phyloP scores from a whole-genome alignment of 2,888 invertebrate genomes.

The Eustalomyia histrio region DNA sequence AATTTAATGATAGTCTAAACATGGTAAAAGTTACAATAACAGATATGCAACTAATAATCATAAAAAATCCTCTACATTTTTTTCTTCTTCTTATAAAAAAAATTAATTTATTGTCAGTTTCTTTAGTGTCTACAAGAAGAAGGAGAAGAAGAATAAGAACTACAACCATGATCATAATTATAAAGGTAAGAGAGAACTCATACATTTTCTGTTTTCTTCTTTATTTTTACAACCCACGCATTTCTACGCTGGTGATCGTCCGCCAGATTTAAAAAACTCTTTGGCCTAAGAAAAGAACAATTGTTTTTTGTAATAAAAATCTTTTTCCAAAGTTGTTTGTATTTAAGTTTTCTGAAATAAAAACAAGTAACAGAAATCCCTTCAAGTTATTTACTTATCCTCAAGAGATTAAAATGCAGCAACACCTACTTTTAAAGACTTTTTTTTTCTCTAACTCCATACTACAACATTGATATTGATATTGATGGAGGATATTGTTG shows the following conservation, averaged over 20 bases:
- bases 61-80: constrained; percentile 23
- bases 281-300: constrained; percentile 22
- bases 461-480: neutral
- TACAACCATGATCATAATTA: constrained; percentile 46
- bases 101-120: constrained; percentile 18
- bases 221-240: constrained; percentile 58
- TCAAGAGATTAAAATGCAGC: constrained; percentile 47
- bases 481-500: neutral
- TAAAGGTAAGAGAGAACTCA: constrained; percentile 48
- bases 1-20: neutral
- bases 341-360: neutral
- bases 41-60: constrained; percentile 61
- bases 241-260: constrained; percentile 48
- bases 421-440: constrained; percentile 49
- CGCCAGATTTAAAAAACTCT: neutral
- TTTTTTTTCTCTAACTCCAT: neutral
- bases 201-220: constrained; percentile 22
- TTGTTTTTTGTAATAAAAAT: neutral
- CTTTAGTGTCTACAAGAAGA: constrained; percentile 9
- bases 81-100: neutral
- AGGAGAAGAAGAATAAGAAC: neutral
- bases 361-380: neutral
- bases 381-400: constrained; percentile 16
- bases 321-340: neutral
- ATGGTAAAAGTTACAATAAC: neutral